A percentile compares a stretch with the other conserved stretches of the same genome.
These are phyloP conservation scores for Deroplatys truncata DNA, from an alignment of 2,888 invertebrate genomes.

Conservation along the genomic window DNA sequence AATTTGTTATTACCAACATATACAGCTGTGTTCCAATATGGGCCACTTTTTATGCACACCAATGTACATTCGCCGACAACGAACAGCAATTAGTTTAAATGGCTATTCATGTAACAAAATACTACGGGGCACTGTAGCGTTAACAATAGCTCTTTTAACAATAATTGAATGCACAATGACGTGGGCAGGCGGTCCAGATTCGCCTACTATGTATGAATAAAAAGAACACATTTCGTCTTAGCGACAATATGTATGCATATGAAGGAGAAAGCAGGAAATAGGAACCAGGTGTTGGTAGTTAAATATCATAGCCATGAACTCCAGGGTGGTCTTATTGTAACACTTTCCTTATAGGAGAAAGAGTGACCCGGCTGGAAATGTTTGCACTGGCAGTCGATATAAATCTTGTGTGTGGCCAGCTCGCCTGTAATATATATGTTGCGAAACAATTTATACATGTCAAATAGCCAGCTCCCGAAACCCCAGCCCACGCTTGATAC, in stretches of 20 bases:
- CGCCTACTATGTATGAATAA: neutral
- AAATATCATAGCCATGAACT: neutral
- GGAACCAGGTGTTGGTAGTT: neutral
- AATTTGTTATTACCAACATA: too few species aligned
- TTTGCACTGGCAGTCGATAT: neutral
- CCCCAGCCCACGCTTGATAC: neutral
- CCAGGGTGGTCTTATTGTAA: neutral
- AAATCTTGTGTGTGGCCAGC: neutral
- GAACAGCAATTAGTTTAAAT: too few species aligned
- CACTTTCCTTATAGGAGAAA: neutral
- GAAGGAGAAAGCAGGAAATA: neutral
- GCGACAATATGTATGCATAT: neutral
- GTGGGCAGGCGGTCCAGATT: neutral
- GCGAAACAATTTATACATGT: neutral
- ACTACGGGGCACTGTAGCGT: too few species aligned
- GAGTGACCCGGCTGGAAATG: neutral
- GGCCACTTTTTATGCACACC: too few species aligned
- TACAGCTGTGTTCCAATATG: too few species aligned
- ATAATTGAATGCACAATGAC: too few species aligned
- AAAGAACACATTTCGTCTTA: neutral
- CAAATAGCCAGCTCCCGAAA: neutral
- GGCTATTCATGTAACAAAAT: too few species aligned
- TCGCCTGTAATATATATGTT: neutral
- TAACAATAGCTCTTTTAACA: too few species aligned
- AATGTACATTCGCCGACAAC: too few species aligned